Conservation (phyloP, 2,113 vertebrate genomes). For the Etheostoma spectabile region DNA sequence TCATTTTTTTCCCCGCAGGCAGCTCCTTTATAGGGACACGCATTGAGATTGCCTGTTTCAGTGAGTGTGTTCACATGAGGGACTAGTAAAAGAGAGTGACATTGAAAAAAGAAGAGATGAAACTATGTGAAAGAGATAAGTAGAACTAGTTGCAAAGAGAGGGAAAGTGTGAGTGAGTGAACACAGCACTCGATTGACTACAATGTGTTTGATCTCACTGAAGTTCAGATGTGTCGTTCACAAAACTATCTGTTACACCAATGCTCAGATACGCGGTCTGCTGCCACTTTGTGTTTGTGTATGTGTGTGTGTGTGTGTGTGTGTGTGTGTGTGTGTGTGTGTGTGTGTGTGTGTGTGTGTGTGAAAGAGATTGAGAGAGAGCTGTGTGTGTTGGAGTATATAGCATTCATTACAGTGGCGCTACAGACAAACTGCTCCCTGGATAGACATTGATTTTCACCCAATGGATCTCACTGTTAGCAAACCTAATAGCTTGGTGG, state of each 20-base stretch:
- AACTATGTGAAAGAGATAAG: neutral
- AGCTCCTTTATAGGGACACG: neutral
- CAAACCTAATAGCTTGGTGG: conserved; percentile 81
- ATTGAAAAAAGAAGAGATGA: neutral
- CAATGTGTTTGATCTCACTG: conserved; percentile 38
- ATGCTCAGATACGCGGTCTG: conserved; percentile 4
- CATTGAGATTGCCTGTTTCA: neutral
- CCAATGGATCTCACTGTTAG: conserved; percentile 83
- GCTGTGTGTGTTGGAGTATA: conserved; percentile 58
- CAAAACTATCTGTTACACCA: conserved; percentile 43
- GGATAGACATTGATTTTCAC: conserved; percentile 82
- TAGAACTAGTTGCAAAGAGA: neutral
- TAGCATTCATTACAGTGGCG: conserved; percentile 76
- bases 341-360: conserved; percentile 7
- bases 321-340: conserved; percentile 11
- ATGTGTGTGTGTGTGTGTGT: conserved; percentile 33
- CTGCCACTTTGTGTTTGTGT: conserved; percentile 18
- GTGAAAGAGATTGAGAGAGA: conserved; percentile 1
- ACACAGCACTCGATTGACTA: conserved; percentile 6
- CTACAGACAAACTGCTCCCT: conserved; percentile 81
- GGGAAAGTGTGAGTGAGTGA: conserved; percentile 6
- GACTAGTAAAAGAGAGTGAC: neutral
- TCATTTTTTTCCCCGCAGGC: neutral
- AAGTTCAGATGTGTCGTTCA: conserved; percentile 40
- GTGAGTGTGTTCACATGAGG: neutral